These are phyloP conservation scores for Enteromius mattozi DNA, from an alignment of 2,797 vertebrate species.

Conservation along the genomic window DNA sequence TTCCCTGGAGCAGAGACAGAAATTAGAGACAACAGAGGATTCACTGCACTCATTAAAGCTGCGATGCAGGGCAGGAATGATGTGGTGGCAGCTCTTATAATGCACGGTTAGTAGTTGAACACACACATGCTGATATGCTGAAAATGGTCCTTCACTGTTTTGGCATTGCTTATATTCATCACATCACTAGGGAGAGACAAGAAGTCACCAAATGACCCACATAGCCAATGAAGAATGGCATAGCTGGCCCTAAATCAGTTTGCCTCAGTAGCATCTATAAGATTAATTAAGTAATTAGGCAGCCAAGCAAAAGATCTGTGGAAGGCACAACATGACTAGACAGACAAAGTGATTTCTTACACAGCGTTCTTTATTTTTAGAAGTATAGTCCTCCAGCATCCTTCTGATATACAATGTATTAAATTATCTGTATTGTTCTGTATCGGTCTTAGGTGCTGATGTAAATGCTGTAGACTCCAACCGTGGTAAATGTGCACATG, in stretches of 20 bases:
- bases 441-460: constrained; percentile 79
- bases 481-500: constrained; percentile 79
- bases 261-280: neutral
- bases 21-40: constrained; percentile 80
- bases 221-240: constrained; percentile 3
- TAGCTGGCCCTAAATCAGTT: neutral
- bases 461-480: constrained; percentile 77
- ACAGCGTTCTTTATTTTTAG: neutral
- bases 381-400: neutral
- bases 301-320: neutral
- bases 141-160: neutral
- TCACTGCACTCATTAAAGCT: constrained; percentile 90
- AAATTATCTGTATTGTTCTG: neutral
- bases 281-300: constrained; percentile 3
- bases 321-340: neutral
- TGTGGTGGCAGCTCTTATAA: constrained; percentile 81
- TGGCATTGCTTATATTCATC: neutral
- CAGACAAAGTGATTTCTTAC: constrained; percentile 5
- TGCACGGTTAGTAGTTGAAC: constrained; percentile 61
- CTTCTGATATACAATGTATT: neutral
- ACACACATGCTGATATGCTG: neutral
- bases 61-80: constrained; percentile 81
- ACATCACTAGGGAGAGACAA: neutral
- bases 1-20: constrained; percentile 81
- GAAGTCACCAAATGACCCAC: neutral